Evolutionary conservation across 37 sponge, comb jelly and placozoan genomes (phyloP).

Genomic region (Crambe crambe): DNA sequence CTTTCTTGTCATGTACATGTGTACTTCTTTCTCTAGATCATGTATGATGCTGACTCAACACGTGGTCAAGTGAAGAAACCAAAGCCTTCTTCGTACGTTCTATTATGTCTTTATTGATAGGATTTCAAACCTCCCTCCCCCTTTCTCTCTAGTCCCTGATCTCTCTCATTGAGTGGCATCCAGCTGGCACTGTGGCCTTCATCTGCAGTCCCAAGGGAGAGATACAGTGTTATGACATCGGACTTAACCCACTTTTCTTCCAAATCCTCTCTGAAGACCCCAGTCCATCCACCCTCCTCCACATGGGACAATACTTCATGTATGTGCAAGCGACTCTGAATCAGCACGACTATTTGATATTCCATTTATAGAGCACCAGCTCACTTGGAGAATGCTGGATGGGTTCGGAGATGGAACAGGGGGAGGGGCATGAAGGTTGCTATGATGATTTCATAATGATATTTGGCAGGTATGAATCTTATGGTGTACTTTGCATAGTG

Average conservation of each 20-base stretch:
- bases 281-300: conserved; percentile 26
- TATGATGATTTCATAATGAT: conserved; percentile 64
- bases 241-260: conserved; percentile 45
- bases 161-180: conserved; percentile 63
- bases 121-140: not conserved
- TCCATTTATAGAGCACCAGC: conserved; percentile 32
- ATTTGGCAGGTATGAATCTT: conserved; percentile 48
- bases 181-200: conserved; percentile 58
- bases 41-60: not conserved
- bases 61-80: not conserved
- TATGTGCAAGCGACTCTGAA: too few species aligned
- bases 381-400: conserved; percentile 37
- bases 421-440: conserved; percentile 59
- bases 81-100: conserved; percentile 51
- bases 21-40: not conserved
- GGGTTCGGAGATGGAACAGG: conserved; percentile 41
- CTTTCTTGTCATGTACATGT: not conserved
- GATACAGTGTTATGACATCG: conserved; percentile 68
- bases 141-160: conserved; percentile 36
- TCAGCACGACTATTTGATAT: too few species aligned
- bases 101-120: not conserved
- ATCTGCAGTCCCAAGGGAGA: conserved; percentile 48
- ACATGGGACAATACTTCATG: conserved; percentile 33
- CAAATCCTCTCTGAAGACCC: conserved; percentile 40
- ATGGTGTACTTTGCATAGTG: not conserved